These are phyloP conservation scores for Troides aeacus DNA, from an alignment of 2,888 invertebrate species.

Conservation along the genomic window DNA sequence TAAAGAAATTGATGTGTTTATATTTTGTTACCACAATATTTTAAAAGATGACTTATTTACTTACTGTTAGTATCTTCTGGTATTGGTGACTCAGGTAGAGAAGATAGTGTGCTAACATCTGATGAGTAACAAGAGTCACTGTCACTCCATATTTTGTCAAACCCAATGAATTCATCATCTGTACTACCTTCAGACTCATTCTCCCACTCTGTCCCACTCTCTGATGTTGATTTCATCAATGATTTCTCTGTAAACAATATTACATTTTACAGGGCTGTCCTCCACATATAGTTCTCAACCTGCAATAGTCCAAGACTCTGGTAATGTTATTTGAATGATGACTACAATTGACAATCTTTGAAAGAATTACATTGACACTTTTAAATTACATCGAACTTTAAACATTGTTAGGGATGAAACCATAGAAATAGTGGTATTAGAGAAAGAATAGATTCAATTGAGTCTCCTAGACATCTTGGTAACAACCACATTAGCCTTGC, in stretches of 20 bases:
- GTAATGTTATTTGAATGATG: too few species aligned
- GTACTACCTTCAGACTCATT: slow-evolving; percentile 74
- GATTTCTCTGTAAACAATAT: slow-evolving; percentile 47
- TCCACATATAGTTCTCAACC: neutral
- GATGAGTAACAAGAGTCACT: slow-evolving; percentile 79
- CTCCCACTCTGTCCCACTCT: slow-evolving; percentile 67
- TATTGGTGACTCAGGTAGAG: slow-evolving; percentile 82
- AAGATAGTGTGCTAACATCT: slow-evolving; percentile 80
- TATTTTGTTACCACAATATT: neutral
- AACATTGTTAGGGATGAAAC: too few species aligned
- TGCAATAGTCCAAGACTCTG: too few species aligned
- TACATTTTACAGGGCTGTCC: neutral
- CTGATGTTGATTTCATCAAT: slow-evolving; percentile 61
- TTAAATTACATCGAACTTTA: too few species aligned
- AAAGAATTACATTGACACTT: too few species aligned
- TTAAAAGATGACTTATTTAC: slow-evolving; percentile 36
- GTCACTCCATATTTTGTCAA: slow-evolving; percentile 70
- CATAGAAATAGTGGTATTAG: too few species aligned
- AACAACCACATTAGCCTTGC: too few species aligned
- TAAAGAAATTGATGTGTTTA: too few species aligned
- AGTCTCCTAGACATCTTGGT: too few species aligned
- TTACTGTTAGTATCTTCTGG: slow-evolving; percentile 90
- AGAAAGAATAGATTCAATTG: too few species aligned
- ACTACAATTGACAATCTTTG: too few species aligned
- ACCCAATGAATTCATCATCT: slow-evolving; percentile 69